phyloP scores from a whole-genome alignment of 2,888 invertebrate species.

The Mesorhabditis sp. region DNA sequence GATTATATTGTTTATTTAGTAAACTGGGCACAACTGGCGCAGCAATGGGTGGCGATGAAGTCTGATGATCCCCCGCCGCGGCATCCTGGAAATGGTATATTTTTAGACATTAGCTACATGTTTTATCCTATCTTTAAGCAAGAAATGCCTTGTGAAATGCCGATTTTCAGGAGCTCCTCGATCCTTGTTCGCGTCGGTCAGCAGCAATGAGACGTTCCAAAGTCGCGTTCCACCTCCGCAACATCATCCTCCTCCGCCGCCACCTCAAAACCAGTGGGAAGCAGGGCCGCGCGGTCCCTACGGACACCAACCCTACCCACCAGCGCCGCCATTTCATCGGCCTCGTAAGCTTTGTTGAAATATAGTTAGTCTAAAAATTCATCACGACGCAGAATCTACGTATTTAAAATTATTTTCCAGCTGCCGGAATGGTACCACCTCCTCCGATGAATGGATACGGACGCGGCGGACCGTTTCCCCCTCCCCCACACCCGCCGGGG shows the following conservation, averaged over 20 bases:
- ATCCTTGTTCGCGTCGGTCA: conserved; percentile 1
- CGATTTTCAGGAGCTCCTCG: not conserved
- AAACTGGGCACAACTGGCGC: conserved; percentile 51
- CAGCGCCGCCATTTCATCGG: no score
- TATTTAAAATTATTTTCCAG: no score
- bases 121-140: not conserved
- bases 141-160: no score
- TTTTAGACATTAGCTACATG: not conserved
- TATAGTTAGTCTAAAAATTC: no score
- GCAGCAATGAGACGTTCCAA: not conserved
- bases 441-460: no score
- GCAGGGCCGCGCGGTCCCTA: no score
- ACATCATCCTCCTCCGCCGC: not conserved
- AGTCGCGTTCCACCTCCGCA: not conserved
- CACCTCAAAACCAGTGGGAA: not conserved
- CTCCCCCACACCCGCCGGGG: no score
- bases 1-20: conserved; percentile 31
- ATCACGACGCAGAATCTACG: no score
- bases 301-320: no score
- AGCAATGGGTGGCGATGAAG: conserved; percentile 48
- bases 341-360: no score
- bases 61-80: not conserved
- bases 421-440: no score
- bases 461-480: no score
- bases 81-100: conserved; percentile 2